A percentile compares a stretch with the other conserved stretches of the same genome.
Conservation (phyloP, 2,888 invertebrate genomes). For the Perdita meconis region DNA sequence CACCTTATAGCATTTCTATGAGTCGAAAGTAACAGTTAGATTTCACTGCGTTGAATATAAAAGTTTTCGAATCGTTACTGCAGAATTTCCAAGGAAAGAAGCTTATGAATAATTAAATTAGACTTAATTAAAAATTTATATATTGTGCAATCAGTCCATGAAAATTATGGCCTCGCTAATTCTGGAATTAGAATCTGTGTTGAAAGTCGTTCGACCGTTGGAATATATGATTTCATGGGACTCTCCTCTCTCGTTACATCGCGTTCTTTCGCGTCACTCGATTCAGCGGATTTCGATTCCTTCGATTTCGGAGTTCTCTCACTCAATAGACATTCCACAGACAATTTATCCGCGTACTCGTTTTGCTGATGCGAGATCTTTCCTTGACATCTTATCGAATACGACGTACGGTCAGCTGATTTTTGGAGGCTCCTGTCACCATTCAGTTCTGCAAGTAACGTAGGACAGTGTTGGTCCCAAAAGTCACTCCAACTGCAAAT, state of each 20-base stretch:
- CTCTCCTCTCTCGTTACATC: slow-evolving; percentile 48
- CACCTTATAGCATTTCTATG: no score
- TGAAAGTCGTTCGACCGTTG: slow-evolving; percentile 69
- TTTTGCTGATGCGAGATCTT: slow-evolving; percentile 53
- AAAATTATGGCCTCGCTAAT: slow-evolving; percentile 77
- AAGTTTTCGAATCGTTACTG: slow-evolving; percentile 1
- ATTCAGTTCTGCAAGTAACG: slow-evolving; percentile 72
- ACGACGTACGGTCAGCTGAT: slow-evolving; percentile 69
- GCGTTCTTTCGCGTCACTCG: slow-evolving; percentile 37
- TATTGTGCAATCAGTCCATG: slow-evolving; percentile 77
- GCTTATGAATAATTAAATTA: background rate
- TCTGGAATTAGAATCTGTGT: slow-evolving; percentile 77
- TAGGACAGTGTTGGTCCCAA: slow-evolving; percentile 76
- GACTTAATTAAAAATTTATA: slow-evolving; percentile 59
- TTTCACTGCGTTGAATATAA: no score
- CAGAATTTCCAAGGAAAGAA: background rate
- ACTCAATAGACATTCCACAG: slow-evolving; percentile 42
- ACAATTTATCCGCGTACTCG: slow-evolving; percentile 46
- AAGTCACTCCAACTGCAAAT: slow-evolving; percentile 82
- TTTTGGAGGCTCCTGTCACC: slow-evolving; percentile 71
- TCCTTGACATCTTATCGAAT: slow-evolving; percentile 72
- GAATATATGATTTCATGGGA: slow-evolving; percentile 69
- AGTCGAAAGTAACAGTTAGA: no score
- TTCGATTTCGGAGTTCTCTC: slow-evolving; percentile 36
- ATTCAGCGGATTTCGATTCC: slow-evolving; percentile 28